Conservation (phyloP, 2,113 vertebrate genomes). For the Bujurquina vittata region DNA sequence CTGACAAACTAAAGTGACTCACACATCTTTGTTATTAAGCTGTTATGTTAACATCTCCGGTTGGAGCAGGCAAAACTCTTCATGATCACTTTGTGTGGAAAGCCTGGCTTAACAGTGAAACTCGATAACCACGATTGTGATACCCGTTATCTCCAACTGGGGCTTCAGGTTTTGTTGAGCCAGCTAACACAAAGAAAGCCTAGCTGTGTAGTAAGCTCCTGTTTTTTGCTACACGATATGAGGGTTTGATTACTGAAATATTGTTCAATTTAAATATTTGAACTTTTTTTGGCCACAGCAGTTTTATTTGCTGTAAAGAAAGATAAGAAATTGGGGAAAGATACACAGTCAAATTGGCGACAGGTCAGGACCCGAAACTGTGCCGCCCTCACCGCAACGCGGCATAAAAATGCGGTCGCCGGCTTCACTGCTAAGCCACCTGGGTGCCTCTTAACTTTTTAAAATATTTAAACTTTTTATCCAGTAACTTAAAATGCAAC, state of each 20-base stretch:
- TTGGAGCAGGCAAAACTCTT: no score
- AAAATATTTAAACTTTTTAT: not conserved
- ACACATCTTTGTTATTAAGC: not conserved
- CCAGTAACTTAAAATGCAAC: not conserved
- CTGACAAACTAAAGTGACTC: not conserved
- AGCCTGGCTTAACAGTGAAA: not conserved
- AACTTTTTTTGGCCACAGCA: no score
- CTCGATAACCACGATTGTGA: not conserved
- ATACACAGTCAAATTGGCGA: no score
- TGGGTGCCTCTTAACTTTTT: not conserved
- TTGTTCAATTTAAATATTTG: not conserved
- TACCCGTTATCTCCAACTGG: not conserved
- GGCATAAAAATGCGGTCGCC: no score
- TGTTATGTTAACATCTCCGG: no score
- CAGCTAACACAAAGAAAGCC: not conserved
- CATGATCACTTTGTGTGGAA: not conserved
- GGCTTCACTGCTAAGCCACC: no score
- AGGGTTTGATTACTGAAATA: not conserved
- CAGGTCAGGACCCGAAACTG: no score
- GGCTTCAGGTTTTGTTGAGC: not conserved
- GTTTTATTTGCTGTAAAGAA: no score
- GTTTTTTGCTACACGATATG: not conserved
- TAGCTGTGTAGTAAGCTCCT: not conserved
- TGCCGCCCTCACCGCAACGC: no score
- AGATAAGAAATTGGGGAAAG: no score